Conservation (phyloP, 2,113 vertebrate species). For the Microcebus tavaratra region DNA sequence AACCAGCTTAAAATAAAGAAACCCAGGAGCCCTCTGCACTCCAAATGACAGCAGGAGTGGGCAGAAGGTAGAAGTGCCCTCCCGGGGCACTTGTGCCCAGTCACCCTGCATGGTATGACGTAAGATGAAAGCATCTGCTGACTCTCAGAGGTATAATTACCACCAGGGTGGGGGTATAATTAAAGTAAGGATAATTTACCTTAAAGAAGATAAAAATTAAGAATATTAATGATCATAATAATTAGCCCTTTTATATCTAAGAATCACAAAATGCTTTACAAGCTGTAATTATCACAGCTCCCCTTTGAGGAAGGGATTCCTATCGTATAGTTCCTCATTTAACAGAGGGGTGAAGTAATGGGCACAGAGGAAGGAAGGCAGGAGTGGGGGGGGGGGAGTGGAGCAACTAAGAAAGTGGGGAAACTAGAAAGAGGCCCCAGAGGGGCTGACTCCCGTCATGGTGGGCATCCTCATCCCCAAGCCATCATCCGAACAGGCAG, state of each 20-base stretch:
- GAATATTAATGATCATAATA: conserved; percentile 78
- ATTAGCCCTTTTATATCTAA: conserved; percentile 75
- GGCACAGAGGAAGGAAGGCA: neutral
- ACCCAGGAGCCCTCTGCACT: neutral
- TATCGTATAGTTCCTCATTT: conserved; percentile 58
- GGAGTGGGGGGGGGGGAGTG: neutral
- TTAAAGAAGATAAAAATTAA: conserved; percentile 82
- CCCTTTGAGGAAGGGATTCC: conserved; percentile 70
- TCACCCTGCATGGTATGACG: conserved; percentile 60
- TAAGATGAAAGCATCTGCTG: conserved; percentile 76
- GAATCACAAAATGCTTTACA: conserved; percentile 77
- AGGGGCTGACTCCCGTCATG: conserved; percentile 18
- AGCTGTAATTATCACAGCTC: conserved; percentile 75
- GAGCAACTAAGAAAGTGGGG: neutral
- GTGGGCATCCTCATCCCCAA: neutral
- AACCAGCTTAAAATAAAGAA: neutral
- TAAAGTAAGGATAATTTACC: conserved; percentile 73
- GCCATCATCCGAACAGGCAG: neutral
- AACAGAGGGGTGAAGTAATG: conserved; percentile 61
- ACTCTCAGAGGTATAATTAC: conserved; percentile 76
- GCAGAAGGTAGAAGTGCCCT: neutral
- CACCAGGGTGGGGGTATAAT: conserved; percentile 75
- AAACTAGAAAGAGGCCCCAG: conserved; percentile 50
- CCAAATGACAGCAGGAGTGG: neutral
- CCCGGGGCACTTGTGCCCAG: neutral